These are phyloP conservation scores for Paramormyrops kingsleyae DNA, from an alignment of 2,113 vertebrate species.

Conservation along the genomic window DNA sequence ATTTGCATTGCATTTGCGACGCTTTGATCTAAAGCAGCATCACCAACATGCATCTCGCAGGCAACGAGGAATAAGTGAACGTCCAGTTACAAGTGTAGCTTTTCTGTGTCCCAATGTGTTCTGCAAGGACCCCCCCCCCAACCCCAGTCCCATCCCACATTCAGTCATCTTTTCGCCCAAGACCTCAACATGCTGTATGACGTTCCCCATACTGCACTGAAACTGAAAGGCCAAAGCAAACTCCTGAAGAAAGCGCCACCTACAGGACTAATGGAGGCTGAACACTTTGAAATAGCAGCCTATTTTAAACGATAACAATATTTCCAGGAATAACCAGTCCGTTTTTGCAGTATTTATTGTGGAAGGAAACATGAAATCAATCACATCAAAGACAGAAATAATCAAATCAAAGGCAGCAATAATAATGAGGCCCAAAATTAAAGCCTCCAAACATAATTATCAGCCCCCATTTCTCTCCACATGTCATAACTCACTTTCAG, in stretches of 20 bases:
- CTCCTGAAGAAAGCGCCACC: not conserved
- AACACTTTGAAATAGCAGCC: not conserved
- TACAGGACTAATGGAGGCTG: not conserved
- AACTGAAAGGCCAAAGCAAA: not conserved
- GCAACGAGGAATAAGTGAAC: not conserved
- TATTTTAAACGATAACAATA: not conserved
- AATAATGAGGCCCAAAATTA: not conserved
- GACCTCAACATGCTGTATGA: not conserved
- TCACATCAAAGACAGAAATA: not conserved
- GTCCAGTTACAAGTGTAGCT: not conserved
- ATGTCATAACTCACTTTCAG: not conserved
- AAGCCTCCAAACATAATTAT: not conserved
- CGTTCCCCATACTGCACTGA: not conserved
- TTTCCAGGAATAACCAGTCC: not conserved
- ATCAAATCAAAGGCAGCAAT: not conserved
- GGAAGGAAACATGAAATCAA: not conserved
- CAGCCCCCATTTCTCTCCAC: not conserved
- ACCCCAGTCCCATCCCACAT: not conserved
- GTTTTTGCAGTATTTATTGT: not conserved
- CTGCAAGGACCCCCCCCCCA: not conserved
- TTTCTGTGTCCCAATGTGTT: not conserved
- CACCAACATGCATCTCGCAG: not conserved
- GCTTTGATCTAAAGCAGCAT: not conserved
- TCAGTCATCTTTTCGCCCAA: not conserved
- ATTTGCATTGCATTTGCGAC: not conserved